phyloP scores from a whole-genome alignment of 1,140 invertebrate genomes.

The Drosophila ironensis region DNA sequence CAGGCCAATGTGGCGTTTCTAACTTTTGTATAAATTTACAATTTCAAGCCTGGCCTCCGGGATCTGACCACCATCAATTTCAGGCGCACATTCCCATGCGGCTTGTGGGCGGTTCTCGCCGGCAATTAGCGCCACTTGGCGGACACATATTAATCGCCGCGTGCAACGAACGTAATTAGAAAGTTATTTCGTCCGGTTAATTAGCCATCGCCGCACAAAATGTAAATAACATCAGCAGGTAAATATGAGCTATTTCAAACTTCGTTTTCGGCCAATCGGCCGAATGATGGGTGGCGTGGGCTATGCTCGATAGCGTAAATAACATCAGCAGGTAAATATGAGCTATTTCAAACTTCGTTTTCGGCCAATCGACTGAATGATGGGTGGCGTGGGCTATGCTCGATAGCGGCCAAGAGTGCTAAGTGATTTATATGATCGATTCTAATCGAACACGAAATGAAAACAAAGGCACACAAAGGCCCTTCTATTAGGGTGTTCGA shows the following conservation, averaged over 20 bases:
- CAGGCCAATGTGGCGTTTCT: slow-evolving; percentile 1
- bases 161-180: slow-evolving; percentile 53
- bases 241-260: not conserved
- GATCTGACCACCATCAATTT: slow-evolving; percentile 55
- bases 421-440: slow-evolving; percentile 64
- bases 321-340: not conserved
- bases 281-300: slow-evolving; percentile 36
- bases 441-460: slow-evolving; percentile 33
- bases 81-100: slow-evolving; percentile 12
- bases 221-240: not conserved
- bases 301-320: slow-evolving; percentile 27
- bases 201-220: slow-evolving; percentile 13
- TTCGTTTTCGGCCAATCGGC: slow-evolving; percentile 17
- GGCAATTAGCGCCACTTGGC: slow-evolving; percentile 45
- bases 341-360: slow-evolving; percentile 6
- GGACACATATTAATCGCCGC: slow-evolving; percentile 18
- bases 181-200: slow-evolving; percentile 42
- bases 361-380: slow-evolving; percentile 3
- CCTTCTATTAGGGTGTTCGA: slow-evolving; percentile 23
- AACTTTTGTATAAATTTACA: slow-evolving; percentile 34
- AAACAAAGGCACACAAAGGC: slow-evolving; percentile 23
- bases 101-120: slow-evolving; percentile 1
- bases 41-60: slow-evolving; percentile 18
- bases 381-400: slow-evolving; percentile 37
- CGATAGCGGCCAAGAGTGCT: slow-evolving; percentile 43